Evolutionary conservation across 1,140 invertebrate species (phyloP).

Genomic region (Matsumurasca onukii): DNA sequence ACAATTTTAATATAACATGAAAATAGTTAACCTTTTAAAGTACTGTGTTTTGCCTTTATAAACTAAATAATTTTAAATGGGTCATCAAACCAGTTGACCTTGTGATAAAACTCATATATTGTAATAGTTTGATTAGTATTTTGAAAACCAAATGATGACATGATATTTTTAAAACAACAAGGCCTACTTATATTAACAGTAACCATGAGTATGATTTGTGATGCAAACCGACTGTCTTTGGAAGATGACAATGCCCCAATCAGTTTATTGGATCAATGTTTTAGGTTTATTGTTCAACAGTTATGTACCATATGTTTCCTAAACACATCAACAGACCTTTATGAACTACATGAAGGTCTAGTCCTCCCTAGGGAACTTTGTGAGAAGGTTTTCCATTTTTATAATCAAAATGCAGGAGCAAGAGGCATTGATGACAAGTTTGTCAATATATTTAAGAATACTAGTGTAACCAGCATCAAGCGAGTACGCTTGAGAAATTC

Average conservation of each 20-base stretch:
- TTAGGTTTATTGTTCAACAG: slow-evolving; percentile 47
- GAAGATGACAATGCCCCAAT: slow-evolving; percentile 43
- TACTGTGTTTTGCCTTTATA: too few relatives aligned
- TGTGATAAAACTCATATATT: too few relatives aligned
- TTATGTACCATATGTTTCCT: slow-evolving; percentile 43
- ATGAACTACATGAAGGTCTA: slow-evolving; percentile 52
- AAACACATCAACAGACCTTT: slow-evolving; percentile 40
- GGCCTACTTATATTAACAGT: too few relatives aligned
- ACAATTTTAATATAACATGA: too few relatives aligned
- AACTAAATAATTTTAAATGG: too few relatives aligned
- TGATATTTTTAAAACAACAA: too few relatives aligned
- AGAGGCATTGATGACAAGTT: slow-evolving; percentile 64
- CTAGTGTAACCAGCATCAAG: slow-evolving; percentile 63
- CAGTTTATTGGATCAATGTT: slow-evolving; percentile 47
- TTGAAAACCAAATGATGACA: too few relatives aligned
- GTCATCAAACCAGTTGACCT: too few relatives aligned
- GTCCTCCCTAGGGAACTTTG: slow-evolving; percentile 69
- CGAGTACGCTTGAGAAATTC: slow-evolving; percentile 67
- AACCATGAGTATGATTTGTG: too few relatives aligned
- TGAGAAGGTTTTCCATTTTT: slow-evolving; percentile 63
- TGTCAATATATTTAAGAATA: slow-evolving; percentile 70
- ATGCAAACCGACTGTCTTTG: too few relatives aligned
- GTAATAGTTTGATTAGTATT: too few relatives aligned
- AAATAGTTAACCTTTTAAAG: too few relatives aligned
- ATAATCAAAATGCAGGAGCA: slow-evolving; percentile 52